These are phyloP conservation scores for Pteronura brasiliensis DNA, from an alignment of 2,113 vertebrate genomes.

Conservation along the genomic window DNA sequence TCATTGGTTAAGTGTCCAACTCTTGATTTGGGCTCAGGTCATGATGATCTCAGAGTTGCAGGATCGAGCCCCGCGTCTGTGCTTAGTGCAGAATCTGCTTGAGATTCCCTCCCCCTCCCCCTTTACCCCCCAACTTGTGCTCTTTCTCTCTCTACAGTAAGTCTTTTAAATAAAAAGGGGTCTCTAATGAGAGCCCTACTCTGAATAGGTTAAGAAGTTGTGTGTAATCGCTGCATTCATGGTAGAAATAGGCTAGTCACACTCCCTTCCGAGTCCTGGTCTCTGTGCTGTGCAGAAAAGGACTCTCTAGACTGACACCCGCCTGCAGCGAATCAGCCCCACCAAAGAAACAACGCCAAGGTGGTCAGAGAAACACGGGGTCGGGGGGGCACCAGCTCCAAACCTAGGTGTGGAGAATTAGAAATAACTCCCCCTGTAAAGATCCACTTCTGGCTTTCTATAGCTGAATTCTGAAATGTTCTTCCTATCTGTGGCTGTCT, in stretches of 20 bases:
- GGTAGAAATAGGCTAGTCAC: neutral
- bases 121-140: neutral
- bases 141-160: neutral
- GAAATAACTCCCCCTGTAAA: neutral
- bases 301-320: neutral
- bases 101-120: neutral
- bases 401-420: neutral
- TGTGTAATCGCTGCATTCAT: neutral
- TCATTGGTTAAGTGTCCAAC: neutral
- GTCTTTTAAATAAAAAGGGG: neutral
- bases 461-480: neutral
- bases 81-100: neutral
- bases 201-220: neutral
- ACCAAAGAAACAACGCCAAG: neutral
- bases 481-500: neutral
- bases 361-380: neutral
- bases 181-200: neutral
- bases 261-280: neutral
- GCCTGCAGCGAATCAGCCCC: neutral
- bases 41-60: neutral
- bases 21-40: neutral
- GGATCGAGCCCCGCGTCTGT: neutral
- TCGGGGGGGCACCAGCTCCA: neutral
- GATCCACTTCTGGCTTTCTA: neutral
- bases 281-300: neutral